Base-by-base conservation (phyloP, 2,888 invertebrate species). In the Lamproptera curius region DNA sequence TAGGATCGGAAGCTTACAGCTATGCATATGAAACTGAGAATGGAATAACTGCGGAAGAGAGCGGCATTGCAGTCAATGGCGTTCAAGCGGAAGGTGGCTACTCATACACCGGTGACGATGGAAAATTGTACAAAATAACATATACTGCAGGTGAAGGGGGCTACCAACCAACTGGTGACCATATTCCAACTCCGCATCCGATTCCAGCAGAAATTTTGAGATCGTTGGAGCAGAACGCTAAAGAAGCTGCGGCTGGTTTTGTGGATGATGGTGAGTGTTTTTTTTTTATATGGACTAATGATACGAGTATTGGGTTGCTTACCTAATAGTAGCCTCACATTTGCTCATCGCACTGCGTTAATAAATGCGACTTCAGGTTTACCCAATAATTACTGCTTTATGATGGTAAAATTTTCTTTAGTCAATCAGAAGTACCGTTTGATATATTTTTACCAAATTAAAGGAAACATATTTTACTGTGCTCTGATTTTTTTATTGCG, bases 131-230 rank as follows among this genome's bases (percentile, higher is more conserved):
- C 55, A 77, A 71, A 61, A 73, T 84, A 23, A 71, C 75, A 3
- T 85, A 85, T 51, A 80, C 77, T 0, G 85, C 85, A 42, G 83
- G 76, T 50, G 70, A 80, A 51, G 70, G 59, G 17, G 86, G 85
- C 0, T 84, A 76, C 43, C 72, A 70, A 53, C 78, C 85, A 0
- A 65, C 62, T 17, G 85, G 84, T 6, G 72, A 66, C 17, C 84
- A 84, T 60, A 56, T 86, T 36, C 85, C 85, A 0, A 83, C 82
- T 1, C 75, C 84, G 0, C 83, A 77, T 1, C 83, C 85, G 0
- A 79, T 82, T 34, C 82, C 85, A 0, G 63, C 61, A 5, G 83
- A 76, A 28, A 84, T 83, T n/a, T 51, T 78, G 54, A 72, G 64
- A 54, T 70, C 84, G 10, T 59, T 83, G 53, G 77, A 81, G 47